phyloP scores from a whole-genome alignment of 2,797 vertebrate species.

The Pseudopleuronectes americanus region DNA sequence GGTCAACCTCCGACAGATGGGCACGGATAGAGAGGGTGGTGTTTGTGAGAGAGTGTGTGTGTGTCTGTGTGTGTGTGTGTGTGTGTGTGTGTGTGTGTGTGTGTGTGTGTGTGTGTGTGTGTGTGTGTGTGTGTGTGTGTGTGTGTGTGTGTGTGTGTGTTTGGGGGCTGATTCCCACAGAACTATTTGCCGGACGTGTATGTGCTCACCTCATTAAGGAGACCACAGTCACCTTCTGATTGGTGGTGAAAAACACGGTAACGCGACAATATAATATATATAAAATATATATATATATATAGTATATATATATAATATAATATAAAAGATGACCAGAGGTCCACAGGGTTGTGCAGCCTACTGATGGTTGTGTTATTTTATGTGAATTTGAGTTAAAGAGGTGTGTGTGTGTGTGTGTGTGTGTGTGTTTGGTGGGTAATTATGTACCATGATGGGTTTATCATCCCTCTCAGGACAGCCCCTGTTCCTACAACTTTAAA shows the following conservation, averaged over 20 bases:
- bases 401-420: not conserved
- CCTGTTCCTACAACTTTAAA: slow-evolving; percentile 63
- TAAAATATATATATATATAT: too few relatives aligned
- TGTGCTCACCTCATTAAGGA: slow-evolving; percentile 45
- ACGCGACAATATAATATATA: slow-evolving; percentile 37
- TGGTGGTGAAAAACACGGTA: slow-evolving; percentile 33
- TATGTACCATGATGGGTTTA: slow-evolving; percentile 63
- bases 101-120: not conserved
- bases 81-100: not conserved
- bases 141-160: not conserved
- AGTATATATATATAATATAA: too few relatives aligned
- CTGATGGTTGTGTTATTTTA: not conserved
- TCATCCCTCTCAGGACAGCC: slow-evolving; percentile 42
- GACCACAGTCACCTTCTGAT: slow-evolving; percentile 40
- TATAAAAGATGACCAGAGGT: not conserved
- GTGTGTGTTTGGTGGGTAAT: slow-evolving; percentile 17
- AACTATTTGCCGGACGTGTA: slow-evolving; percentile 13
- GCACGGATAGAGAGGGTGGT: slow-evolving; percentile 43
- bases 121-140: not conserved
- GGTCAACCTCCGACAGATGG: slow-evolving; percentile 77
- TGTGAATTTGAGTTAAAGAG: not conserved
- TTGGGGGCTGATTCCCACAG: slow-evolving; percentile 26
- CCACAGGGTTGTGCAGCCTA: not conserved
- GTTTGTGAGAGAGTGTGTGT: not conserved
- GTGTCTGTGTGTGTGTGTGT: not conserved